Percentiles rank a stretch among this genome's conserved stretches.
phyloP scores from a whole-genome alignment of 1,140 invertebrate species.

The Drosophila prosaltans region DNA sequence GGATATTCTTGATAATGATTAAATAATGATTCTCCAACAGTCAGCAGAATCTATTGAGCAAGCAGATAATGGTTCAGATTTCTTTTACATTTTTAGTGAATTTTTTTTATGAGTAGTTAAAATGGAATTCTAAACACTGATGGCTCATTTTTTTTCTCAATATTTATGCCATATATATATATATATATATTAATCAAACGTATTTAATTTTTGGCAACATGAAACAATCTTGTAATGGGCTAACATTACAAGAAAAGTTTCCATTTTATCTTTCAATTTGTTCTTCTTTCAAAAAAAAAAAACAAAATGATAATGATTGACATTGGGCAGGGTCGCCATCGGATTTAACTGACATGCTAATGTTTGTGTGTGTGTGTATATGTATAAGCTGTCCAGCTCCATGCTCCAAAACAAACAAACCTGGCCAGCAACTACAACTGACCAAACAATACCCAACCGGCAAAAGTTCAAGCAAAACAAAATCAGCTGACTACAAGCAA shows the following conservation, averaged over 20 bases:
- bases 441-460: slow-evolving; percentile 50
- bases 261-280: background rate
- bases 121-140: too few relatives aligned
- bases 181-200: too few relatives aligned
- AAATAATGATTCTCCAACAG: background rate
- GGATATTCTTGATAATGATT: background rate
- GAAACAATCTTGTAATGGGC: background rate
- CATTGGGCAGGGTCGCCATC: slow-evolving; percentile 74
- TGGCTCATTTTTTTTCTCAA: too few relatives aligned
- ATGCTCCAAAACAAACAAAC: slow-evolving; percentile 51
- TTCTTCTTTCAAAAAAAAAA: slow-evolving; percentile 24
- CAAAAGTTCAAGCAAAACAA: slow-evolving; percentile 82
- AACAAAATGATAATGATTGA: slow-evolving; percentile 39
- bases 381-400: slow-evolving; percentile 27
- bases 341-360: slow-evolving; percentile 65
- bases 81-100: too few relatives aligned
- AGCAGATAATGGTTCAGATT: too few relatives aligned
- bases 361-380: slow-evolving; percentile 28
- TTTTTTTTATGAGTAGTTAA: too few relatives aligned
- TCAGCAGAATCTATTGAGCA: too few relatives aligned
- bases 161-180: too few relatives aligned
- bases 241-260: slow-evolving; percentile 47
- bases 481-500: slow-evolving; percentile 67
- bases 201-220: too few relatives aligned
- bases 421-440: slow-evolving; percentile 18